Evolutionary conservation across 1,140 invertebrate species (phyloP), one percentile per base, ranked within the genome.

Genomic region (Drosophila busckii): DNA sequence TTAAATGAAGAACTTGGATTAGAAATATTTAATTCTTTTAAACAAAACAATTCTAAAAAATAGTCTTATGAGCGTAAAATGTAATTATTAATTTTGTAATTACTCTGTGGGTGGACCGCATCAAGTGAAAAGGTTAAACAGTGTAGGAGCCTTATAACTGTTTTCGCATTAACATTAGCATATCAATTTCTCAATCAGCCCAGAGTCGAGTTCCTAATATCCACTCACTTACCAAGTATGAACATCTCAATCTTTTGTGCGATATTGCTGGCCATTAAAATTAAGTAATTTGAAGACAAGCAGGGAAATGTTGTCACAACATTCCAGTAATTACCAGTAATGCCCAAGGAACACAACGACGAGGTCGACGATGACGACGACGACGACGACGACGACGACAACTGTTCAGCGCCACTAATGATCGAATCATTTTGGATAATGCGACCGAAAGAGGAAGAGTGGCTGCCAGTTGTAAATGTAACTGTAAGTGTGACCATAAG

Each of bases 351-450:
- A 65, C 55, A 58, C 62, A 59, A 35, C 54, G 64, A 61, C 54
- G 20, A 28, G 26, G 20, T 20, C 19, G 16, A 12, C 17, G 42
- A 32, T 35, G 28, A 28, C 19, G 31, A 38, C 62, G 40, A 60
- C 50, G 20, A 28, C 35, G 20, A 26, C 19, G 16, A 12, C 17
- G 42, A 42, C 37, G 32, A 40, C 28, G 32, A 46, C 62, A 37
- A 17, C 48, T 46, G 48, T 60, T 52, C 67, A 50, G 49, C 53
- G 59, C 59, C 58, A 69, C 75, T 82, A 84, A 84, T 84, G 82
- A 84, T 75, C 66, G 66, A 75, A 84, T 70, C 80, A 84, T 84
- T 84, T 66, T 62, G 69, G 61, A 75, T 82, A 84, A 84, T 84
- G 80, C 55, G 73, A 55, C 65, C 61, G 50, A 20, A 54, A 54